A percentile compares a stretch with the other conserved stretches of the same genome.
Conservation (phyloP, 2,888 invertebrate species). For the Calephelis perditalis region DNA sequence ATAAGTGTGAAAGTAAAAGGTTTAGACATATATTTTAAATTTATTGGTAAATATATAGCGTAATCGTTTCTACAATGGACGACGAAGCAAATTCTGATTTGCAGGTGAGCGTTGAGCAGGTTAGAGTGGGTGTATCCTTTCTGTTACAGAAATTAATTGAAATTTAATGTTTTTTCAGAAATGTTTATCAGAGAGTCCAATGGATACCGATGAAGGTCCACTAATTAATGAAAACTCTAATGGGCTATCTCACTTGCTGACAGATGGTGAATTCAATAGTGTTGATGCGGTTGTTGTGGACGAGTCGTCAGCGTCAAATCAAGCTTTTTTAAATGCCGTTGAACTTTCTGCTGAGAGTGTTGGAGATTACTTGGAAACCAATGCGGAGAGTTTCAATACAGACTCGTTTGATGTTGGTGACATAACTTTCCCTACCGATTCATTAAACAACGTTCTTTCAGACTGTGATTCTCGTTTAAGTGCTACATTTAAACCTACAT, state of each 20-base stretch:
- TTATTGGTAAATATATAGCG: background rate
- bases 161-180: slow-evolving; percentile 42
- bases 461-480: slow-evolving; percentile 63
- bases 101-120: slow-evolving; percentile 45
- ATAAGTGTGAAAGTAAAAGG: too few species aligned
- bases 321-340: slow-evolving; percentile 66
- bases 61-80: slow-evolving; percentile 37
- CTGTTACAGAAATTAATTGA: background rate
- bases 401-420: slow-evolving; percentile 68
- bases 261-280: slow-evolving; percentile 67
- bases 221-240: slow-evolving; percentile 69
- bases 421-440: slow-evolving; percentile 64
- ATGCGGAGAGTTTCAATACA: slow-evolving; percentile 54
- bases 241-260: slow-evolving; percentile 64
- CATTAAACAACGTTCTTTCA: slow-evolving; percentile 55
- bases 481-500: slow-evolving; percentile 40
- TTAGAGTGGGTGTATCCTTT: slow-evolving; percentile 25
- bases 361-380: slow-evolving; percentile 66
- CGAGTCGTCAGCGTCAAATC: slow-evolving; percentile 67
- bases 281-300: slow-evolving; percentile 62
- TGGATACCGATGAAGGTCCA: slow-evolving; percentile 70
- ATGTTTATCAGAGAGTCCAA: slow-evolving; percentile 55
- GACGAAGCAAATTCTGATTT: slow-evolving; percentile 64
- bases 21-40: too few species aligned
- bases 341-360: slow-evolving; percentile 69